These are phyloP conservation scores for Neotragus pygmaeus DNA, from an alignment of 2,113 vertebrate genomes.

Conservation along the genomic window DNA sequence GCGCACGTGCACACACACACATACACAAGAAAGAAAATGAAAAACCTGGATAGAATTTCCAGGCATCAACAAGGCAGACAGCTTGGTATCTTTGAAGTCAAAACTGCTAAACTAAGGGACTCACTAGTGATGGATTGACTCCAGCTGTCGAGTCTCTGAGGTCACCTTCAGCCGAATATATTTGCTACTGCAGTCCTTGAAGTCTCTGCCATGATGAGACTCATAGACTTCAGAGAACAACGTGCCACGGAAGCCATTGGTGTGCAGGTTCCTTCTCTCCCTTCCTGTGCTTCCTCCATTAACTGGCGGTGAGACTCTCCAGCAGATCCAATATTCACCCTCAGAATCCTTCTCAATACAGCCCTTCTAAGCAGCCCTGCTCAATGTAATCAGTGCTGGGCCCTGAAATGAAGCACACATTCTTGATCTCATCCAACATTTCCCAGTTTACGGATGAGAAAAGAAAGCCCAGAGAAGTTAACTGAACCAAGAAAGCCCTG, in stretches of 20 bases:
- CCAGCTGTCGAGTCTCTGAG: neutral
- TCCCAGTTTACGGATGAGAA: neutral
- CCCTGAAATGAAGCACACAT: neutral
- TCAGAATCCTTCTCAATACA: neutral
- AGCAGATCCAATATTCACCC: neutral
- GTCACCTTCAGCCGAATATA: neutral
- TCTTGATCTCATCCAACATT: neutral
- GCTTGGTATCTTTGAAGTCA: neutral
- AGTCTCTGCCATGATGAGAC: too few relatives aligned
- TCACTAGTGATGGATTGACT: neutral
- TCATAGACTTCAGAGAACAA: accelerated
- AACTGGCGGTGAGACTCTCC: accelerated
- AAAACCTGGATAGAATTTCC: neutral
- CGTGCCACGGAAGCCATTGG: accelerated
- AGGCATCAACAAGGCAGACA: neutral
- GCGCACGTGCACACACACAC: neutral
- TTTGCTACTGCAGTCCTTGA: neutral
- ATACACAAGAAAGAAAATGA: neutral
- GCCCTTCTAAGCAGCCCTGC: neutral
- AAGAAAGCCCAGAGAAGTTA: neutral
- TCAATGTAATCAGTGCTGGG: accelerated
- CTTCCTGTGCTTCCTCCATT: neutral
- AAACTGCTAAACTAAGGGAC: neutral
- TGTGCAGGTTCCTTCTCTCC: neutral
- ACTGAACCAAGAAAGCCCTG: neutral